phyloP scores from a whole-genome alignment of 2,113 vertebrate genomes.

The Peromyscus leucopus region DNA sequence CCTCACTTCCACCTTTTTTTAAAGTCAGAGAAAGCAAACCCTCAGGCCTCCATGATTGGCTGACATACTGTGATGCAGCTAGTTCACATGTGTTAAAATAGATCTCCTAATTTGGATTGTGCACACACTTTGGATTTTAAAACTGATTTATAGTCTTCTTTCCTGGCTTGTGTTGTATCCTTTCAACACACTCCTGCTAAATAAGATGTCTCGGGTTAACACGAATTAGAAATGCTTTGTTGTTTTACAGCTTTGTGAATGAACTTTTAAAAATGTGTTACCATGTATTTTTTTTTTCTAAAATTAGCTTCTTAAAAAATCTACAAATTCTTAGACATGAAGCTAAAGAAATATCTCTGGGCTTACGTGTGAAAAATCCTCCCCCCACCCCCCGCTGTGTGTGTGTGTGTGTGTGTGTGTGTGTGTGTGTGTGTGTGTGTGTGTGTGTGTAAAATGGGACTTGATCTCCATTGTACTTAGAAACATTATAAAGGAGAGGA shows the following conservation, averaged over 20 bases:
- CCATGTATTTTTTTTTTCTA: constrained; percentile 44
- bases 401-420: background rate
- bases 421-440: background rate
- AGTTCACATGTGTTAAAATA: background rate
- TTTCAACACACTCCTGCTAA: background rate
- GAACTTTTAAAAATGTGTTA: constrained; percentile 53
- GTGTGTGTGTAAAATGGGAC: background rate
- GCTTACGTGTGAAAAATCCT: constrained; percentile 15
- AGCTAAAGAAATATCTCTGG: constrained; percentile 38
- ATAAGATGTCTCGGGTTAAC: constrained; percentile 15
- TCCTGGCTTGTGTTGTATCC: background rate
- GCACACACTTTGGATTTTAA: background rate
- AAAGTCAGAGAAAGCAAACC: background rate
- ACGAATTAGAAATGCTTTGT: constrained; percentile 21
- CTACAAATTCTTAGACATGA: constrained; percentile 17
- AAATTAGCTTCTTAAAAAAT: constrained; percentile 41
- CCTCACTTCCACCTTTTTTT: background rate
- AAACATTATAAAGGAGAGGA: constrained; percentile 73
- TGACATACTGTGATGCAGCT: background rate
- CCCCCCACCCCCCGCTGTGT: background rate
- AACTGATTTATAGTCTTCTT: constrained; percentile 37
- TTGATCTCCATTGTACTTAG: constrained; percentile 53
- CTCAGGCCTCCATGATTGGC: background rate
- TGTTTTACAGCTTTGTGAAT: constrained; percentile 56
- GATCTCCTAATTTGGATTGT: constrained; percentile 5